A percentile compares a stretch with the other conserved stretches of the same genome.
These are phyloP conservation scores for Archips xylosteana DNA, from an alignment of 2,888 invertebrate genomes.

Conservation along the genomic window DNA sequence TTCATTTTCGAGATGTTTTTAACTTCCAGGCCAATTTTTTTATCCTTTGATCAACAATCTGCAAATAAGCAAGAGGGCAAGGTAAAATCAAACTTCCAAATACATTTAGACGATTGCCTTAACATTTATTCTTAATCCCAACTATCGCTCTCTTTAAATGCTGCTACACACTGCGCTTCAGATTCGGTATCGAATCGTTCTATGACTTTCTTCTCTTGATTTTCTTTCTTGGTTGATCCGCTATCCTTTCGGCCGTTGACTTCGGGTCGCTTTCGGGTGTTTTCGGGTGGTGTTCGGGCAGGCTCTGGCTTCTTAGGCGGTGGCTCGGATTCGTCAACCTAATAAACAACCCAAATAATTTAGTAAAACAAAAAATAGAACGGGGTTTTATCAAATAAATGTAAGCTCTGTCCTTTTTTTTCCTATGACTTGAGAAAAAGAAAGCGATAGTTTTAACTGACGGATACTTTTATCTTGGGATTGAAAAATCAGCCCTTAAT, in stretches of 20 bases:
- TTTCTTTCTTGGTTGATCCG: background rate
- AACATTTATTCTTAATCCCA: conserved; percentile 41
- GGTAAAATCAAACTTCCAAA: conserved; percentile 18
- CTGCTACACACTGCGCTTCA: conserved; percentile 31
- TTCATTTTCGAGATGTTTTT: too few relatives aligned
- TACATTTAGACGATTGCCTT: conserved; percentile 1
- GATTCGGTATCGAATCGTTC: conserved; percentile 29
- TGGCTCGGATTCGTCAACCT: conserved; percentile 38
- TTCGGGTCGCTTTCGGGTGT: conserved; percentile 30
- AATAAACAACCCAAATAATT: background rate
- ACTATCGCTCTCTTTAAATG: conserved; percentile 39
- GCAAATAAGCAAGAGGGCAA: too few relatives aligned
- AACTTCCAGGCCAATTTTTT: too few relatives aligned
- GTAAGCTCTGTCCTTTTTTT: too few relatives aligned
- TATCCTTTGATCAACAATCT: too few relatives aligned
- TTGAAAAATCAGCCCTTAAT: too few relatives aligned
- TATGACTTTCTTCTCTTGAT: conserved; percentile 32
- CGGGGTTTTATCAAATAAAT: too few relatives aligned
- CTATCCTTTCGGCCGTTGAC: conserved; percentile 28
- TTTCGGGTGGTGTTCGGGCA: conserved; percentile 7
- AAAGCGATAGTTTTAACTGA: too few relatives aligned
- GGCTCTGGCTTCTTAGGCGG: conserved; percentile 32
- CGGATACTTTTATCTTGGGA: too few relatives aligned
- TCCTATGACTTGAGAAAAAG: too few relatives aligned
- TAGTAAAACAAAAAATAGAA: too few relatives aligned